phyloP scores from a whole-genome alignment of 1,140 invertebrate genomes.

The Drosophila suzukii region DNA sequence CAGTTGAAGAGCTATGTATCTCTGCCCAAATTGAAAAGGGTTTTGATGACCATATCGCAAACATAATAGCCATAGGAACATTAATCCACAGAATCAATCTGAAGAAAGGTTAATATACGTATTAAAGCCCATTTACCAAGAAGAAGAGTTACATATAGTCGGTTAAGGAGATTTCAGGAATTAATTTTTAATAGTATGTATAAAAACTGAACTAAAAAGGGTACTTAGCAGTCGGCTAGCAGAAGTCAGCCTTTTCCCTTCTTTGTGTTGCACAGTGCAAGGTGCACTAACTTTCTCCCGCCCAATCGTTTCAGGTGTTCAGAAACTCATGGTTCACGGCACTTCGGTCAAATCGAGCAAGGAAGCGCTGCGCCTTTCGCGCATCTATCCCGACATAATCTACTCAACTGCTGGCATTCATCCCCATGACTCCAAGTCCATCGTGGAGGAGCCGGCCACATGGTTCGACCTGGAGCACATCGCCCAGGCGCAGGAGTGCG shows the following conservation, averaged over 20 bases:
- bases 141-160: no score
- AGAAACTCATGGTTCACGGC: slow-evolving; percentile 97
- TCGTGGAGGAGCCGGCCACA: slow-evolving; percentile 91
- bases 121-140: no score
- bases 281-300: slow-evolving; percentile 59
- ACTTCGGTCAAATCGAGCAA: slow-evolving; percentile 95
- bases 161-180: no score
- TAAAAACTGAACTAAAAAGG: not conserved
- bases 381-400: slow-evolving; percentile 94
- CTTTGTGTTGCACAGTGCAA: slow-evolving; percentile 21
- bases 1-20: no score
- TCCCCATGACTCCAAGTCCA: slow-evolving; percentile 97
- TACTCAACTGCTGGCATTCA: slow-evolving; percentile 98
- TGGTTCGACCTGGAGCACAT: slow-evolving; percentile 90
- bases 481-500: slow-evolving; percentile 93
- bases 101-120: no score
- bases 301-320: slow-evolving; percentile 88
- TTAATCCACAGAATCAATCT: no score
- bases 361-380: slow-evolving; percentile 94
- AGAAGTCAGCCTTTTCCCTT: not conserved
- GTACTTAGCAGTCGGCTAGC: not conserved
- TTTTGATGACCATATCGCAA: no score
- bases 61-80: no score
- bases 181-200: no score
- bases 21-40: no score